Base-by-base conservation (phyloP, 2,113 vertebrate genomes). In the Motacilla tschutschensis region DNA sequence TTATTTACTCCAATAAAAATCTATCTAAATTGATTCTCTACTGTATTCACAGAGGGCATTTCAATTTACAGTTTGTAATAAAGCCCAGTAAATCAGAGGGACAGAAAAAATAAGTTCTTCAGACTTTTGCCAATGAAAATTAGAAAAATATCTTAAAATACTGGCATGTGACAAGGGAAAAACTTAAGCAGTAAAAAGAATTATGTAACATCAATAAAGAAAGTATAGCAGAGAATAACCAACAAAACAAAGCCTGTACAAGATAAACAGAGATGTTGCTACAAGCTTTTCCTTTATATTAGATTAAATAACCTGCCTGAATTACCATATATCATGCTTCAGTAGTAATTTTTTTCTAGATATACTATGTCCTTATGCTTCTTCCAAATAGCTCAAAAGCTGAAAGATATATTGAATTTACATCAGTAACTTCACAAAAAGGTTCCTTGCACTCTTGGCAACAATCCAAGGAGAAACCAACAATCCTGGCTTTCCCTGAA, bases 1-100 rank as follows among this genome's bases (percentile, higher is more conserved):
- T 76, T 82, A 85, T 80, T 83, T 83, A 82, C 28, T 79, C 8
- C n/a, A 72, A 75, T 44, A 71, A 16, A 91, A 83, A 85, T 58
- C 51, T 73, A 60, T 33, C 80, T 67, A 81, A 87, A 89, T 78
- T 66, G 26, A 84, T 60, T 74, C 55, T 67, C 55, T 58, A 66
- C 43, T 88, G 17, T 55, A 80, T 69, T 91, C 78, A 78, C 60
- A 77, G 43, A 76, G 58, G 29, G 47, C 46, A 82, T 69, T 86
- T 88, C 51, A 82, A 79, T 82, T 88, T 70, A 48, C 17, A 84
- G 36, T 35, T 6, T 47, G 33, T 46, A 76, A 51, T 82, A 89
- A 69, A 83, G 35, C 74, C 60, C 36, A 65, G n/a, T 62, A 83
- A 76, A 70, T 60, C 53, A 76, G 69, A 77, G 31, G n/a, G 47